Base-by-base conservation (phyloP, 2,888 invertebrate genomes). In the Drosophila multiciliata region DNA sequence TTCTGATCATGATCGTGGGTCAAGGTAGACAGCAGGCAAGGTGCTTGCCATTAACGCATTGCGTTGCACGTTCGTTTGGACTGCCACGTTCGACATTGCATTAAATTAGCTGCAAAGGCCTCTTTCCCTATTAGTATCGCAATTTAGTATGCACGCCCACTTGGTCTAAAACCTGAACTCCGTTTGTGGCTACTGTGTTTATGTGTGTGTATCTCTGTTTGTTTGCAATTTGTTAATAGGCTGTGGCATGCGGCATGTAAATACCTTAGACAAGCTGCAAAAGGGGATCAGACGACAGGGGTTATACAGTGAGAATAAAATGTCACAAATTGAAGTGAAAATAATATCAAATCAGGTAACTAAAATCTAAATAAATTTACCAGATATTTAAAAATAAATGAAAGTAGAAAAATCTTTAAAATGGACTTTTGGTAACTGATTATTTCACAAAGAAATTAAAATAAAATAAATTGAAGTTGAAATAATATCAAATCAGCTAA, bases 171-270 rank as follows among this genome's bases (percentile, higher is more conserved):
- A 20, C 45, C 53, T 45, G 54, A n/a, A 23, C 33, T 23, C 40
- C 29, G 23, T n/a, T 26, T 55, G 49, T 17, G 49, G 54, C 72
- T 68, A 70, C 58, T 53, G 52, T 68, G 68, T 60, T 58, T 72
- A 23, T 17, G 20, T 8, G 29, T 50, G 12, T 50, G 68, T 74
- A n/a, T 26, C 66, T 67, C 80, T 69, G 76, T 89, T 86, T 90
- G 89, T 87, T 87, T 83, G 87, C 87, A 87, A 87, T 90, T 87
- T 87, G 87, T 87, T 87, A 87, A 85, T 88, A 75, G 86, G 69
- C 73, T 89, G 88, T 82, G 90, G 86, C 90, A 87, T 86, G 90
- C 90, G 72, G 86, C 86, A 87, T 82, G 85, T 85, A 78, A 87
- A 89, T 89, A 76, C 75, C 74, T 68, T 23, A 85, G 33, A 60